Evolutionary conservation across 2,888 invertebrate genomes (phyloP).

Genomic region (Noctua janthe): DNA sequence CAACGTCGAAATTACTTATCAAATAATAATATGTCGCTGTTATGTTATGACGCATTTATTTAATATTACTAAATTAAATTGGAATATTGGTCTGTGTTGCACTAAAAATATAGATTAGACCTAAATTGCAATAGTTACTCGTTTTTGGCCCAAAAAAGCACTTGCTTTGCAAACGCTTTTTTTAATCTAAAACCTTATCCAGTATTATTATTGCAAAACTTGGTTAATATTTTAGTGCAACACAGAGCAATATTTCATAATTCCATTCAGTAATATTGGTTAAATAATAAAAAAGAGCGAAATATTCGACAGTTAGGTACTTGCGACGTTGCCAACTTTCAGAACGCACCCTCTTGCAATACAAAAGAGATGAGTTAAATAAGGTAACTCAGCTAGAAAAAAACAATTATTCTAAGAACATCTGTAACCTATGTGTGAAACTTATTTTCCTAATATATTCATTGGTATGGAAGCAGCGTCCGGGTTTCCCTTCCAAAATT

Average conservation of each 20-base stretch:
- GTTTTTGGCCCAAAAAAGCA: background rate
- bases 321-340: background rate
- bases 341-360: no score
- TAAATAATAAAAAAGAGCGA: no score
- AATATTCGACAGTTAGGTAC: background rate
- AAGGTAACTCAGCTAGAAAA: background rate
- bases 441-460: conserved; percentile 17
- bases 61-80: background rate
- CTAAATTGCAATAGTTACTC: background rate
- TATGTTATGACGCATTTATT: background rate
- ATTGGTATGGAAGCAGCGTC: conserved; percentile 8
- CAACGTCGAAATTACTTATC: background rate
- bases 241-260: background rate
- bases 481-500: conserved; percentile 27
- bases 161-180: background rate
- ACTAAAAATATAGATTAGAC: background rate
- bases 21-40: background rate
- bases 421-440: conserved; percentile 7
- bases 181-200: background rate
- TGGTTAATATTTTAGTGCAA: background rate
- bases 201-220: background rate
- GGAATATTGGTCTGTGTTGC: background rate
- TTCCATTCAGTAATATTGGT: background rate
- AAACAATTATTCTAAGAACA: conserved; percentile 1
- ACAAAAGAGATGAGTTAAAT: background rate